Base-by-base conservation (phyloP, 1,140 invertebrate species). In the Coelopa frigida region DNA sequence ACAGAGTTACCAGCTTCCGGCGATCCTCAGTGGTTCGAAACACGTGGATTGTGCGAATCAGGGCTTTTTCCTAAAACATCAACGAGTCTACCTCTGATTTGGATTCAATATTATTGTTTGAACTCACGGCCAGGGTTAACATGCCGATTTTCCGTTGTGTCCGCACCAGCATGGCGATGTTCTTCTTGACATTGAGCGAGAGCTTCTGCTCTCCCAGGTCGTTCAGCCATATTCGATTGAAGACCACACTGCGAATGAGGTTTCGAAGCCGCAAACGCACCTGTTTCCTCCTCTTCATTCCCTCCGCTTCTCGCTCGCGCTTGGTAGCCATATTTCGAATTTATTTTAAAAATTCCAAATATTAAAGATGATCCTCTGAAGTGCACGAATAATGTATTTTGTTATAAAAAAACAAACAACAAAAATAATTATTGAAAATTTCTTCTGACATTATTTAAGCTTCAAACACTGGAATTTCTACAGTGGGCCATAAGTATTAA, bases 141-240 rank as follows among this genome's bases (percentile, higher is more conserved):
- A 64, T 52, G 18, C 61, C 61, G 0, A 57, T 51, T 46, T 64
- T 64, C 6, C 52, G 55, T 27, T 64, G 55, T n/a, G 58, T 54
- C 5, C 61, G 50, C 20, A 64, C 43, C 14, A 59, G 29, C 58
- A 59, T 51, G 1, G 58, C 56, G 11, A 64, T 58, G 31, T 64
- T 64, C 45, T 56, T 64, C 21, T 61, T 59, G 1, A 59, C 58
- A 42, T 64, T 64, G 47, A 64, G 26, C 3, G 61, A 59, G 5
- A 64, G 38, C 12, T 46, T 52, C 3, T 59, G 51, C 17, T 64
- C 61, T 39, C 24, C 44, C 11, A 24, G 6, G 5, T 64, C 61
- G 39, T 29, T 37, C 3, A 64, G 46, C 61, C 61, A 64, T 0
- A 47, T 18, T 10, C 46, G 44, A 21, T 64, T 64, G 29, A 42